Base-by-base conservation (phyloP, 2,888 invertebrate genomes). In the Sminthurinus aureus region DNA sequence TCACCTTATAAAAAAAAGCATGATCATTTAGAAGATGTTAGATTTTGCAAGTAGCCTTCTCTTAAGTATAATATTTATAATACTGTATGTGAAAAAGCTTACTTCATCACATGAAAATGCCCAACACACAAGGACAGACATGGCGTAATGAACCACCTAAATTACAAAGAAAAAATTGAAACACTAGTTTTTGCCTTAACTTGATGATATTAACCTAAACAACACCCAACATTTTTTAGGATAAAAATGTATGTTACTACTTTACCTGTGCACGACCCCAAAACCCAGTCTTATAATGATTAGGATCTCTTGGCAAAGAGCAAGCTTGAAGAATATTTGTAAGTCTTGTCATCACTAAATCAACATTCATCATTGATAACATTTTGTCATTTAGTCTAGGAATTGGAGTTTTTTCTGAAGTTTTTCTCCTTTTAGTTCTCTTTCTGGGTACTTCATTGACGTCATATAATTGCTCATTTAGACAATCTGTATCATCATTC, bases 101-200 rank as follows among this genome's bases (percentile, higher is more conserved):
- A n/a, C n/a, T n/a, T 94, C 94, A 13, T 94, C 94, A 73, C 95
- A 95, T 80, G 96, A 96, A 89, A 96, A 96, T 71, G 96, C 94
- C 95, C 97, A 97, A 88, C 96, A 97, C 58, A 98, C 97, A 86
- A 98, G 93, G 89, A 98, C 92, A 20, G 96, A 95, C 94, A 98
- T 95, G 20, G 96, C 95, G 90, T 96, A 97, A 90, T 97, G 97
- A 22, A 98, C 95, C 84, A 96, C 94, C 93, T 93, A 85, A 84
- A 82, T 71, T 13, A 78, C 50, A 83, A 83, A 13, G 64, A 24
- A 26, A 51, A 66, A 83, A 73, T 52, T 24, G 51, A n/a, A n/a
- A n/a, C n/a, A n/a, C n/a, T n/a, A n/a, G n/a, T n/a, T n/a, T n/a
- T n/a, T n/a, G n/a, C n/a, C n/a, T n/a, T n/a, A n/a, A n/a, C n/a